Evolutionary conservation across 2,888 invertebrate species (phyloP), one percentile per base, ranked within the genome.

Genomic region (Trichopoda pennipes): DNA sequence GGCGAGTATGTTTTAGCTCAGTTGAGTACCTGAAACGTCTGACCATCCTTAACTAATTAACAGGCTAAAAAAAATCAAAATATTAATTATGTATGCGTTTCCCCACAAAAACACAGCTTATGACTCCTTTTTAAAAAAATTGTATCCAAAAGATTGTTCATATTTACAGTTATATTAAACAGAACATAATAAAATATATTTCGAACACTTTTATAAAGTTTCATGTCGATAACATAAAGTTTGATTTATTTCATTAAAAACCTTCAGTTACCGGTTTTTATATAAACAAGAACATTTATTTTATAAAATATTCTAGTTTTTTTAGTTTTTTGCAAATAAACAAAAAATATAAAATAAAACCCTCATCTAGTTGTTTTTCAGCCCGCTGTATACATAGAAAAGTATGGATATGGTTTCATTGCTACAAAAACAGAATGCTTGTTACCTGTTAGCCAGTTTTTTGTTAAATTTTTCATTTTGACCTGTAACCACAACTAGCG

Each of bases 221-320:
- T 17, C 16, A 17, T 17, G 49, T 19, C 3, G 0, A 12, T 49
- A 9, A 17, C 9, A 32, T 10, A 1, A n/a, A 23, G 10, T 51
- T 53, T 38, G 14, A 35, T 66, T 23, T 38, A 28, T 35, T 53
- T 17, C 19, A 53, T 16, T 19, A 19, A 68, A 66, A 74, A 53
- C 70, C 74, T 75, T 44, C 63, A 56, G 35, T n/a, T 35, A 80
- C 80, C 70, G 69, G 80, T 74, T 80, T 70, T 35, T 7, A 12
- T 12, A 12, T 1, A 12, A 2, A 38, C 38, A 38, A 38, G 0
- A 4, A 60, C 38, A 12, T 38, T 12, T 38, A 12, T 38, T 38
- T 10, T 55, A 61, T 69, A n/a, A 56, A 56, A 64, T 56, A 49
- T 64, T 74, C 74, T 74, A 49, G 35, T 66, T 58, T 49, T 23